Percentiles rank a stretch among this genome's conserved stretches.
phyloP scores from a whole-genome alignment of 2,888 invertebrate species.

The Cremastobaeus sp. region DNA sequence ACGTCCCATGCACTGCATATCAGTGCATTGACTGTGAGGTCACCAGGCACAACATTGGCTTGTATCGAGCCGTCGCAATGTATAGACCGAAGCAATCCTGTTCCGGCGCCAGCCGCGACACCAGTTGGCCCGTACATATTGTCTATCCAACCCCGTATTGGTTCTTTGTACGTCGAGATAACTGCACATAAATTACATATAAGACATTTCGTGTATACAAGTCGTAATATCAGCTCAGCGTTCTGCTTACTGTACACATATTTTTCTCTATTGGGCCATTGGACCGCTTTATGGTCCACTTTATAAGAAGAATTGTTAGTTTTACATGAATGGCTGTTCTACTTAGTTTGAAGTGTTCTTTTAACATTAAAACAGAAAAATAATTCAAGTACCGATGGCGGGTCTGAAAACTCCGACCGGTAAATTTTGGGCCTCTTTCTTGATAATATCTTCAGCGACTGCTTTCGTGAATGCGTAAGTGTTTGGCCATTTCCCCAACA shows the following conservation, averaged over 20 bases:
- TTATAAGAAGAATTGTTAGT: too few species aligned
- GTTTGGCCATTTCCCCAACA: slow-evolving; percentile 89
- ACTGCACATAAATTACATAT: slow-evolving; percentile 75
- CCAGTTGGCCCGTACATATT: slow-evolving; percentile 94
- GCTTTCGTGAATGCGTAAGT: slow-evolving; percentile 96
- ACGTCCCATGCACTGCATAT: slow-evolving; percentile 88
- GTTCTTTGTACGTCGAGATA: slow-evolving; percentile 85
- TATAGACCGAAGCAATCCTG: slow-evolving; percentile 87
- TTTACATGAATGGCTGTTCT: too few species aligned
- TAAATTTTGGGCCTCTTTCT: slow-evolving; percentile 83
- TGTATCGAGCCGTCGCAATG: slow-evolving; percentile 84
- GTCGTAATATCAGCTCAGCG: slow-evolving; percentile 31
- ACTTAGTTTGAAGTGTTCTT: too few species aligned
- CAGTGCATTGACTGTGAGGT: slow-evolving; percentile 90
- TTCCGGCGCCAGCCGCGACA: slow-evolving; percentile 85
- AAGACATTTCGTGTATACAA: slow-evolving; percentile 41
- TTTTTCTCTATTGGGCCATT: slow-evolving; percentile 5
- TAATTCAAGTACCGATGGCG: slow-evolving; percentile 90
- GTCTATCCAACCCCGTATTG: slow-evolving; percentile 91
- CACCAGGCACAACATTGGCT: slow-evolving; percentile 91
- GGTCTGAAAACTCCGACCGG: slow-evolving; percentile 92
- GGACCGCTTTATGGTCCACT: slow-evolving; percentile 8
- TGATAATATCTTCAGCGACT: slow-evolving; percentile 88
- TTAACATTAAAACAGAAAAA: too few species aligned
- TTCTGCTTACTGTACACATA: slow-evolving; percentile 39